Percentiles rank a stretch among this genome's conserved stretches.
Evolutionary conservation across 2,888 invertebrate species (phyloP).

Genomic region (Pseudococcus longispinus): DNA sequence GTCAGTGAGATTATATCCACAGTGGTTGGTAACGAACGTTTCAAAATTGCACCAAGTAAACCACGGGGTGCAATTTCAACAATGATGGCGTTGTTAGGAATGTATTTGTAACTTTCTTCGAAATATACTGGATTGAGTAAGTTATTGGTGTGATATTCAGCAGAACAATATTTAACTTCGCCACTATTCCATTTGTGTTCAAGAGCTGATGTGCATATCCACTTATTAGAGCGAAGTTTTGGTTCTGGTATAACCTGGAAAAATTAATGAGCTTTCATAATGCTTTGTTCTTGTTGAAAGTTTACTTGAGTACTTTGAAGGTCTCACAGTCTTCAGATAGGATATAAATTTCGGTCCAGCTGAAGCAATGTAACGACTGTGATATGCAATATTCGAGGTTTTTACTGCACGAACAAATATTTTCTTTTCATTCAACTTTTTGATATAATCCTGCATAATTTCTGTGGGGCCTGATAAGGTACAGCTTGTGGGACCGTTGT

Average conservation of each 20-base stretch:
- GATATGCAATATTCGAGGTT: conserved; percentile 88
- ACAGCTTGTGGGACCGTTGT: conserved; percentile 81
- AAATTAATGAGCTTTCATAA: background rate
- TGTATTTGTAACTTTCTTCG: conserved; percentile 70
- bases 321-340: conserved; percentile 62
- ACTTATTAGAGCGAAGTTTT: conserved; percentile 71
- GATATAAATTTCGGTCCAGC: conserved; percentile 63
- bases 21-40: conserved; percentile 67
- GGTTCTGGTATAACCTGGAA: conserved; percentile 64
- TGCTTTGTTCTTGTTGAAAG: too few species aligned
- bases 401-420: conserved; percentile 84
- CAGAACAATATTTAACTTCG: conserved; percentile 73
- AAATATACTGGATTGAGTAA: conserved; percentile 71
- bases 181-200: conserved; percentile 71
- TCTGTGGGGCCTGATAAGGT: conserved; percentile 87
- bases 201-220: conserved; percentile 87
- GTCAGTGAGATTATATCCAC: conserved; percentile 68
- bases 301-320: too few species aligned
- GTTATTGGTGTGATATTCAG: conserved; percentile 78
- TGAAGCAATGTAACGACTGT: conserved; percentile 76
- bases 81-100: conserved; percentile 72
- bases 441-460: conserved; percentile 72
- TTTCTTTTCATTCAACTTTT: conserved; percentile 70
- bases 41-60: conserved; percentile 72
- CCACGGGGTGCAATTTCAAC: conserved; percentile 77